Evolutionary conservation across 2,888 invertebrate species (phyloP).

Genomic region (Julus scanicus): DNA sequence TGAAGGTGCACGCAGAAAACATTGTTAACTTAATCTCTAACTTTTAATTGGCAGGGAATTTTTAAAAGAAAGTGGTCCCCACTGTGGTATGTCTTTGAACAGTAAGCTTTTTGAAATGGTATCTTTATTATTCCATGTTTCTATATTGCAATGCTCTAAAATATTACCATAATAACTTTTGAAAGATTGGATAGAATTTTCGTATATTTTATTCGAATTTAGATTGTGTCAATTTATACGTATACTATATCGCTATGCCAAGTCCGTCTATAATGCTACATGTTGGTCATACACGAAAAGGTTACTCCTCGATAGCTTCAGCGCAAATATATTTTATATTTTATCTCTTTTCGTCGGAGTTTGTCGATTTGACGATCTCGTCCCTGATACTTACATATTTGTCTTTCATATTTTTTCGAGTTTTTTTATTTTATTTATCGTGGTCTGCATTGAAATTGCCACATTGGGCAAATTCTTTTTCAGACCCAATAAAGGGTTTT

Average conservation of each 20-base stretch:
- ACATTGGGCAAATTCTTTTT: slow-evolving; percentile 51
- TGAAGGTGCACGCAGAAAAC: too few relatives aligned
- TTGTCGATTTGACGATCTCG: slow-evolving; percentile 47
- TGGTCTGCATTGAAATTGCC: slow-evolving; percentile 49
- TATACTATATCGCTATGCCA: neutral
- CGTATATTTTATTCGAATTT: neutral
- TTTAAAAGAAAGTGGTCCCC: too few relatives aligned
- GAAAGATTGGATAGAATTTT: neutral
- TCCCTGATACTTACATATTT: slow-evolving; percentile 28
- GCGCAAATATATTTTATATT: slow-evolving; percentile 39
- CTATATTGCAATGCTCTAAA: neutral
- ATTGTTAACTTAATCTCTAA: too few relatives aligned
- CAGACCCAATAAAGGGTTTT: slow-evolving; percentile 48
- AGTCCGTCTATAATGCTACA: neutral
- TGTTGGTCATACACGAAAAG: slow-evolving; percentile 1
- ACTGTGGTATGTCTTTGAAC: neutral
- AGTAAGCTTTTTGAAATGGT: neutral
- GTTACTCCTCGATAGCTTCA: neutral
- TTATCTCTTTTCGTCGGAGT: slow-evolving; percentile 6
- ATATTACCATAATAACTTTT: neutral
- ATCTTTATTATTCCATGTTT: neutral
- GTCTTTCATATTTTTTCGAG: slow-evolving; percentile 43
- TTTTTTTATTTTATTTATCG: slow-evolving; percentile 18
- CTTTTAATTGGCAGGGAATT: too few relatives aligned
- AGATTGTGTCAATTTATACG: neutral